Conservation (phyloP, 2,113 vertebrate genomes). For the Mesembrinibis cayennensis region DNA sequence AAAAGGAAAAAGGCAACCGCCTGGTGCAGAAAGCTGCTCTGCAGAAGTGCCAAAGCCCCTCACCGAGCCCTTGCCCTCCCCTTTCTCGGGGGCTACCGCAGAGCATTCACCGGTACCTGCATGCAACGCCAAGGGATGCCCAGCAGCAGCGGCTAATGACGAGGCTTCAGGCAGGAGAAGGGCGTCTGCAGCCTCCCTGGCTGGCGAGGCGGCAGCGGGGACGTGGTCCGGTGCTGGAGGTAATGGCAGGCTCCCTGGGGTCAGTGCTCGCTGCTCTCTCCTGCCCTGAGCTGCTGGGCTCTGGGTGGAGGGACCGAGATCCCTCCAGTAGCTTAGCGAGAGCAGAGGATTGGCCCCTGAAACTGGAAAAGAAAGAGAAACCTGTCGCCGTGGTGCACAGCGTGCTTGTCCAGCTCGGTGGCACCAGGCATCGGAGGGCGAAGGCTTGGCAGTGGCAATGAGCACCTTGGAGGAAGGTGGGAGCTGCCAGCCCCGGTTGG, state of each 20-base stretch:
- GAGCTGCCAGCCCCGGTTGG: background rate
- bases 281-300: background rate
- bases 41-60: background rate
- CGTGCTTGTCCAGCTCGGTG: background rate
- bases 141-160: background rate
- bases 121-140: background rate
- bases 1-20: background rate
- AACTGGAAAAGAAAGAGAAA: background rate
- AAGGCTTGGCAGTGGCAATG: background rate
- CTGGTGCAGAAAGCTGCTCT: background rate
- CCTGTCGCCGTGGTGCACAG: fast-evolving
- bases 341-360: background rate
- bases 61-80: background rate
- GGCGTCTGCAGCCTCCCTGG: background rate
- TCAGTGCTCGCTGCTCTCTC: background rate
- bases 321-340: background rate
- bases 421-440: background rate
- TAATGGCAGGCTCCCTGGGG: background rate
- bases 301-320: no score
- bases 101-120: background rate
- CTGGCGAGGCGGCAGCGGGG: fast-evolving
- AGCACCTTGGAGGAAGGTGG: background rate
- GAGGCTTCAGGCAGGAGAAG: background rate
- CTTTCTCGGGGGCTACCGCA: background rate
- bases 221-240: background rate